Evolutionary conservation across 2,113 vertebrate genomes (phyloP), one percentile per base, ranked within the genome.

Genomic region (Hypanus sabinus): DNA sequence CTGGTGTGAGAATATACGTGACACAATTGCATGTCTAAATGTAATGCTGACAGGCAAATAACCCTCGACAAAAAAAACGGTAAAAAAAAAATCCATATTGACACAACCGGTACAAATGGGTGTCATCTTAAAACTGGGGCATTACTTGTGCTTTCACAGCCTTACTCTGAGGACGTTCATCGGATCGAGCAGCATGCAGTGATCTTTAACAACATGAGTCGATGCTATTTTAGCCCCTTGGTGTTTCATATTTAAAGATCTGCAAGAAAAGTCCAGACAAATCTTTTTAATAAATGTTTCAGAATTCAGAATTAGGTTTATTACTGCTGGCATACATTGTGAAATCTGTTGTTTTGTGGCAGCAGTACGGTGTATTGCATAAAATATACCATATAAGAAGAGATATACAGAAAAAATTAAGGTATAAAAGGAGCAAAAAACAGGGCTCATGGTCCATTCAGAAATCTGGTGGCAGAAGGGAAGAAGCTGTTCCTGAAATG

Each of bases 31-130:
- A 73, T 93, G 65, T 55, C 38, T 75, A 65, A 93, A 93, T 75
- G 70, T 93, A 93, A 93, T 73, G 70, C 70, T 93, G 91, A 93
- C 91, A 73, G 70, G 68, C 38, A 75, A 93, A 93, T 93, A 73
- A 71, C 71, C 68, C 68, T 27, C 91, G 14, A 75, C 91, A 93
- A 93, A 93, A 18, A 79, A 81, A 46, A 24, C n/a, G 1, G 30
- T 5, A 33, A 75, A 93, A 65, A 87, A 85, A 38, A 93, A 93
- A 73, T 93, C 91, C 73, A 93, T 93, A 75, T 73, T 70, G 36
- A 71, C 68, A 73, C 68, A 93, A 14, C 38, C 68, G 55, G 91
- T 73, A 93, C 91, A 46, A 93, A 93, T 73, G 68, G 4, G 68
- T 46, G 68, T 71, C 91, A 93, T 93, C 68, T 93, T 75, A 73